Evolutionary conservation across 2,113 vertebrate species (phyloP).

Genomic region (Ailurus styani): DNA sequence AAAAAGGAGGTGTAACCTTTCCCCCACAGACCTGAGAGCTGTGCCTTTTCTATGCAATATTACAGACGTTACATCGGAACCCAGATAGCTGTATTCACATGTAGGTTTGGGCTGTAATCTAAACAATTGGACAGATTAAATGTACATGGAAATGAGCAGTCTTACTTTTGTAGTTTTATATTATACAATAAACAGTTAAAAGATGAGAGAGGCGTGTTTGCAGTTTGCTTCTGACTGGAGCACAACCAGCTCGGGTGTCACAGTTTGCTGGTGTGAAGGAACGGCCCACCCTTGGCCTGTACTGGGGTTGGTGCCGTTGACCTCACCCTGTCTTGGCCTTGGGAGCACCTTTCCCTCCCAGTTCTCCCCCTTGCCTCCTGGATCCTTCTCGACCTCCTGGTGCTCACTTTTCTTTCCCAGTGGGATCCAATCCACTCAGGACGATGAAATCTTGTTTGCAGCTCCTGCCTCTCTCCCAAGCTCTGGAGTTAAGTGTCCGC

Average conservation of each 20-base stretch:
- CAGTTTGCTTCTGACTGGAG: background rate
- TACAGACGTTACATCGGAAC: constrained; percentile 91
- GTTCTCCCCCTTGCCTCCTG: background rate
- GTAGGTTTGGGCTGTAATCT: constrained; percentile 92
- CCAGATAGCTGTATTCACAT: constrained; percentile 92
- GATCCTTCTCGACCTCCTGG: background rate
- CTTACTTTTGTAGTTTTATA: constrained; percentile 99
- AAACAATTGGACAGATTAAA: constrained; percentile 87
- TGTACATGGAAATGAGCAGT: constrained; percentile 97
- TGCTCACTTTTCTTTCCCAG: background rate
- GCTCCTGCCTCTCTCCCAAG: background rate
- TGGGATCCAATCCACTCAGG: background rate
- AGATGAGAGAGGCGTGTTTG: constrained; percentile 46
- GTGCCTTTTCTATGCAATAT: constrained; percentile 99
- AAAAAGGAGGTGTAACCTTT: constrained; percentile 87
- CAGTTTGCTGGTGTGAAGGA: accelerated
- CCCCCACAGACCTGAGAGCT: constrained; percentile 95
- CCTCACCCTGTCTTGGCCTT: background rate
- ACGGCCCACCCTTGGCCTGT: accelerated
- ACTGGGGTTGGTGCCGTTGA: accelerated
- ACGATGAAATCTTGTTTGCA: background rate
- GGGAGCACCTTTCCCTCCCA: background rate
- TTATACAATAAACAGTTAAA: constrained; percentile 97
- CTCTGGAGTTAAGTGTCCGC: background rate
- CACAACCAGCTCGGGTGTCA: accelerated